These are phyloP conservation scores for Ariolimax columbianus DNA, from an alignment of 2,888 invertebrate genomes.

Conservation along the genomic window DNA sequence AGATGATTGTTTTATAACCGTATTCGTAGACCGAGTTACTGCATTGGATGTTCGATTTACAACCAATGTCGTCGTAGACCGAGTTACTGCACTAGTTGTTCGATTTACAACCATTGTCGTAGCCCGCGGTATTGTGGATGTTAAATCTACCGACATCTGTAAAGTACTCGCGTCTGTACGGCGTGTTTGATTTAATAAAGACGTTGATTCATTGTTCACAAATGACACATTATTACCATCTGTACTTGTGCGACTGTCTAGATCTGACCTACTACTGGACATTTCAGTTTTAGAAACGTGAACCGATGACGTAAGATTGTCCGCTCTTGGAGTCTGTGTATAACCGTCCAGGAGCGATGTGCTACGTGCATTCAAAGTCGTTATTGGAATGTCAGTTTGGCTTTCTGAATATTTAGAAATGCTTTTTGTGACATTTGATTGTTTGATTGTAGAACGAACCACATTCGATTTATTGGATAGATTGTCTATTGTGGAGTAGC, in stretches of 20 bases:
- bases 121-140: not conserved
- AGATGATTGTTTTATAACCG: not conserved
- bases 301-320: not conserved
- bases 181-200: not conserved
- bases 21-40: not conserved
- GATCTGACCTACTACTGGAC: not conserved
- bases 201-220: not conserved
- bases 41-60: not conserved
- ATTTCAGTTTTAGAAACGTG: not conserved
- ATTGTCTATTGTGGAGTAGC: not conserved
- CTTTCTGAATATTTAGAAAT: not conserved
- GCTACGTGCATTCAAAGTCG: not conserved
- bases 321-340: not conserved
- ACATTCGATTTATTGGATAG: not conserved
- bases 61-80: not conserved
- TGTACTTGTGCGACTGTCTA: not conserved
- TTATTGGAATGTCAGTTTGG: not conserved
- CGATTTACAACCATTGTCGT: not conserved
- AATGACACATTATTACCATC: not conserved
- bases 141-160: not conserved
- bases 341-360: not conserved
- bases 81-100: not conserved
- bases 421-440: too few species aligned
- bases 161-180: too few species aligned
- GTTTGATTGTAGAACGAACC: not conserved